Evolutionary conservation across 2,113 vertebrate genomes (phyloP).

Genomic region (Podarcis muralis): DNA sequence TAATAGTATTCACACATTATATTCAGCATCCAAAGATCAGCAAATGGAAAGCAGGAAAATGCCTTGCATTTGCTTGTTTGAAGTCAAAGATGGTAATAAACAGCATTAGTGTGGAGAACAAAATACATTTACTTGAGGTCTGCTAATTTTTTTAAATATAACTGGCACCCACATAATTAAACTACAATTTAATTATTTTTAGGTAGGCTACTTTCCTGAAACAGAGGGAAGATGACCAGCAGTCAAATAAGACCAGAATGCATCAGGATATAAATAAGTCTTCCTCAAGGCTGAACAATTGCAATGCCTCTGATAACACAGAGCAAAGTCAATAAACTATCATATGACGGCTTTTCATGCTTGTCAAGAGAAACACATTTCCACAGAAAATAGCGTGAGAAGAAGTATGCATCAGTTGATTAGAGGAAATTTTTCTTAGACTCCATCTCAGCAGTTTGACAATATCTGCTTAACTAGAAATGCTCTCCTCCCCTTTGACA

Average conservation of each 20-base stretch:
- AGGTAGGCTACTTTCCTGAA: background rate
- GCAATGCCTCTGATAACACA: conserved; percentile 38
- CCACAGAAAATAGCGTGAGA: conserved; percentile 47
- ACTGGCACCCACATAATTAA: conserved; percentile 10
- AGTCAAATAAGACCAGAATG: conserved; percentile 11
- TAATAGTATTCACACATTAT: no score
- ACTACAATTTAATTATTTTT: background rate
- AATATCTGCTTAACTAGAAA: conserved; percentile 41
- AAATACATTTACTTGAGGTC: background rate
- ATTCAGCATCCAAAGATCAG: no score
- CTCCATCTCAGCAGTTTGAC: conserved; percentile 30
- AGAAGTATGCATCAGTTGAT: conserved; percentile 56
- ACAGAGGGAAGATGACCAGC: background rate
- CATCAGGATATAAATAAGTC: conserved; percentile 44
- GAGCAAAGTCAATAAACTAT: conserved; percentile 43
- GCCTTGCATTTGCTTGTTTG: background rate
- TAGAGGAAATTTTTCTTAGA: conserved; percentile 51
- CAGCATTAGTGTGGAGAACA: background rate
- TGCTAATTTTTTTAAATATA: background rate
- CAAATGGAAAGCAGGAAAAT: background rate
- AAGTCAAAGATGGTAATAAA: background rate
- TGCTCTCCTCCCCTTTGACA: conserved; percentile 12
- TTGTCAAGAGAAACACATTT: conserved; percentile 49
- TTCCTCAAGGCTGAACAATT: conserved; percentile 37
- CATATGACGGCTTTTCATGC: conserved; percentile 53